phyloP scores from a whole-genome alignment of 2,113 vertebrate species.

The Bucco capensis region DNA sequence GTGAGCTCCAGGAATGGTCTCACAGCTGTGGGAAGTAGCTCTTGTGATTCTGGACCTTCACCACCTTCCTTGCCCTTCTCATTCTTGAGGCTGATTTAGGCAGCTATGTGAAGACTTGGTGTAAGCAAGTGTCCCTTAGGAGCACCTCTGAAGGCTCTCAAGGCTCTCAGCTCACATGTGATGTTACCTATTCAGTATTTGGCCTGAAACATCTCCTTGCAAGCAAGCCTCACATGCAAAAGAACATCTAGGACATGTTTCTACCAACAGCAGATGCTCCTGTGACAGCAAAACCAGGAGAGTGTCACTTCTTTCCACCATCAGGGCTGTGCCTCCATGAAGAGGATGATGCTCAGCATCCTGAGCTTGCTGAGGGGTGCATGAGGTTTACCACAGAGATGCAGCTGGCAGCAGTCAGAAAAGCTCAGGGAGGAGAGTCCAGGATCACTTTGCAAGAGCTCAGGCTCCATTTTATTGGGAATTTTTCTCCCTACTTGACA shows the following conservation, averaged over 20 bases:
- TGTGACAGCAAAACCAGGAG: not conserved
- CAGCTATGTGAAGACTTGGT: not conserved
- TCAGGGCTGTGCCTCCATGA: not conserved
- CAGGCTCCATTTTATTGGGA: not conserved
- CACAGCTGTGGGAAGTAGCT: no score
- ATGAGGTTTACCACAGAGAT: not conserved
- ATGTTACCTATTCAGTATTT: not conserved
- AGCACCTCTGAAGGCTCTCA: not conserved
- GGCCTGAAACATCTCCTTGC: not conserved
- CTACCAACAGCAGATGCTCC: not conserved
- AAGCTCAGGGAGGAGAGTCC: not conserved
- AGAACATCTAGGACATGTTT: fast-evolving
- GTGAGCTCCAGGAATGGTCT: no score
- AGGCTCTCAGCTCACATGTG: fast-evolving
- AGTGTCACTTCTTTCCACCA: conserved; percentile 47
- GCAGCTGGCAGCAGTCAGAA: conserved; percentile 18
- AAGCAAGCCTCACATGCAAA: not conserved
- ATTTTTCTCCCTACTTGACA: not conserved
- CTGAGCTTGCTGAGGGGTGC: not conserved
- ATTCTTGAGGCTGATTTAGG: not conserved
- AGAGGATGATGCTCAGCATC: not conserved
- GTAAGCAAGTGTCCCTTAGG: not conserved
- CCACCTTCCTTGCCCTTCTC: not conserved
- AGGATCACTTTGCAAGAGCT: not conserved
- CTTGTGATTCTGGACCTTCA: not conserved